Conservation (phyloP, 2,797 vertebrate genomes). For the Craterocephalus amniculus region DNA sequence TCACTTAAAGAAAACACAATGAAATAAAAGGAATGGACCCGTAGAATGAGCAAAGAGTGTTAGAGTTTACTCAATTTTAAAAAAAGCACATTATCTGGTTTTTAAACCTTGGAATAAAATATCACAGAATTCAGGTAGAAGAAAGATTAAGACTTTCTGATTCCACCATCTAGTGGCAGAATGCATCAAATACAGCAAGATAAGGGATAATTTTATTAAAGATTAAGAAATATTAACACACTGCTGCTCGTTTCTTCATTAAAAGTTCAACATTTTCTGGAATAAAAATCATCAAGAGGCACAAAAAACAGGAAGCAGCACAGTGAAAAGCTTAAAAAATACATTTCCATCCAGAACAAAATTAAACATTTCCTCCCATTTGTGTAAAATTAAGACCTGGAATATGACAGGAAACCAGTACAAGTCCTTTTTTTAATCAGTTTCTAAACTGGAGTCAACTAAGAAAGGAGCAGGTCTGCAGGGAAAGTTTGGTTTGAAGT, state of each 20-base stretch:
- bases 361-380: slow-evolving; percentile 6
- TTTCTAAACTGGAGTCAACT: slow-evolving; percentile 9
- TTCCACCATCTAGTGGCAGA: slow-evolving; percentile 72
- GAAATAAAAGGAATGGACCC: neutral
- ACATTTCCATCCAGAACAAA: neutral
- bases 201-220: neutral
- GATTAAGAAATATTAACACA: neutral
- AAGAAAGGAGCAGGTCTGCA: slow-evolving; percentile 5
- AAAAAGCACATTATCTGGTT: neutral
- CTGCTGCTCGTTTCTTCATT: neutral
- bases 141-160: neutral
- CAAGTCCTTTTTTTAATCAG: neutral
- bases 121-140: neutral
- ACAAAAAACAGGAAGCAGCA: slow-evolving; percentile 5
- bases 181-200: slow-evolving; percentile 1
- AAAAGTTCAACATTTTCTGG: neutral
- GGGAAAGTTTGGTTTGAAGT: neutral
- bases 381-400: neutral
- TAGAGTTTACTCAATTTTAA: too few relatives aligned
- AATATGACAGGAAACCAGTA: neutral
- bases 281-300: neutral
- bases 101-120: neutral
- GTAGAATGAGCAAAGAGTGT: neutral
- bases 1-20: neutral
- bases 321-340: neutral